Evolutionary conservation across 2,113 vertebrate genomes (phyloP).

Genomic region (Sterna hirundo): DNA sequence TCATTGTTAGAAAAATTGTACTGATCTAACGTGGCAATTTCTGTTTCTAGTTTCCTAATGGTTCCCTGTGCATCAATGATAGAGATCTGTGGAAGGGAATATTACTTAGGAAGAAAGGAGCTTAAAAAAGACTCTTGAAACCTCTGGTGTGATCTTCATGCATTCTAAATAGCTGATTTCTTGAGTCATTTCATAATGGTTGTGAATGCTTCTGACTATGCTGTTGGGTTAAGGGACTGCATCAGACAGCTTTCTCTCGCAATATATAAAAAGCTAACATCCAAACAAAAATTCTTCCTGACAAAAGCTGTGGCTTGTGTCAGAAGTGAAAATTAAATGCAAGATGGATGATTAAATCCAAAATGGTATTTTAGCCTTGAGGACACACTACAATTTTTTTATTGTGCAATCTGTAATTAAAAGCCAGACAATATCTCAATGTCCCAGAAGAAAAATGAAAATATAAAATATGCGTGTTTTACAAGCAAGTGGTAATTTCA

Average conservation of each 20-base stretch:
- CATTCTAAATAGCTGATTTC: constrained; percentile 5
- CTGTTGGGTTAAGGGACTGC: neutral
- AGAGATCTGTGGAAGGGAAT: neutral
- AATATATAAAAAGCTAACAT: constrained; percentile 4
- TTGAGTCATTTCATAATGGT: neutral
- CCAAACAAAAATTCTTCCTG: constrained; percentile 32
- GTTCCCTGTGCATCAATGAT: neutral
- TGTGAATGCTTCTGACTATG: neutral
- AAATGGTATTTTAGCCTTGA: constrained; percentile 13
- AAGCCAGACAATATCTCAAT: neutral
- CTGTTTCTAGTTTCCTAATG: neutral
- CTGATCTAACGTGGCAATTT: neutral
- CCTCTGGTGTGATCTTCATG: neutral
- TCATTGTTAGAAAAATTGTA: neutral
- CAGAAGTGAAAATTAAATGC: constrained; percentile 56
- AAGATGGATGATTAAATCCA: constrained; percentile 40
- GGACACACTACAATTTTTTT: neutral
- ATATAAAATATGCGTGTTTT: neutral
- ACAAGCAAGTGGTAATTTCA: neutral
- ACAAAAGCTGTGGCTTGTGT: constrained; percentile 53
- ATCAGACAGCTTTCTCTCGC: constrained; percentile 1
- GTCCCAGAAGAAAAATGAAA: neutral
- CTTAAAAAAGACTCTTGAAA: neutral
- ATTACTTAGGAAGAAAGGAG: neutral
- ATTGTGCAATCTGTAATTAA: constrained; percentile 35